phyloP scores from a whole-genome alignment of 1,140 invertebrate species.

The Rhopalosiphum padi region DNA sequence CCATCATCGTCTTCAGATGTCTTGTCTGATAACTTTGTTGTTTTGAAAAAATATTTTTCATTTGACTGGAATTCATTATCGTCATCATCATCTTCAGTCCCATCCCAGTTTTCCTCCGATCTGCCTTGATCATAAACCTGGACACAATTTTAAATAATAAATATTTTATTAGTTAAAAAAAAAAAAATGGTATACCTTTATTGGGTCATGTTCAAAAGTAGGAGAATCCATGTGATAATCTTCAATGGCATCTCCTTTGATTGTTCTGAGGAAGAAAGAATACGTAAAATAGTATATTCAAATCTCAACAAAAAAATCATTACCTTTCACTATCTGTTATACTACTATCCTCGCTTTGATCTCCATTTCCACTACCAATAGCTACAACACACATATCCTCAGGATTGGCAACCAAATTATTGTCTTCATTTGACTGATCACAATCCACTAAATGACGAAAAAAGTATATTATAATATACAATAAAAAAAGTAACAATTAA shows the following conservation, averaged over 20 bases:
- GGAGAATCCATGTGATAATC: conserved; percentile 64
- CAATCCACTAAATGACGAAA: background rate
- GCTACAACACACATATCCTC: conserved; percentile 28
- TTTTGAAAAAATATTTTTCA: conserved; percentile 54
- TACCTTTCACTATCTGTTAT: conserved; percentile 76
- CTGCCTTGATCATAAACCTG: conserved; percentile 31
- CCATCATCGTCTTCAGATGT: conserved; percentile 8
- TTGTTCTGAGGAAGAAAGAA: conserved; percentile 64
- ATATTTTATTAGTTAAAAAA: background rate
- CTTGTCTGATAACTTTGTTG: background rate
- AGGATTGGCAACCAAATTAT: conserved; percentile 14
- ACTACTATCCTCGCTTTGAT: conserved; percentile 80
- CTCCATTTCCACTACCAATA: conserved; percentile 60
- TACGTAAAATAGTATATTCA: background rate
- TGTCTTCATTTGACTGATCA: conserved; percentile 1
- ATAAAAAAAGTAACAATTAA: background rate
- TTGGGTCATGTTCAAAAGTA: conserved; percentile 65
- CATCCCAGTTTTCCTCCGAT: conserved; percentile 30
- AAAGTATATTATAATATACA: background rate
- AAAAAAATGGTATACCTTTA: conserved; percentile 34
- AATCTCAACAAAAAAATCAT: conserved; percentile 44
- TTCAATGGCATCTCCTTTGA: conserved; percentile 71
- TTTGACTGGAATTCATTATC: conserved; percentile 46
- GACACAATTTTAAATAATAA: background rate
- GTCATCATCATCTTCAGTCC: conserved; percentile 42